Conservation (phyloP, 2,888 invertebrate genomes). For the Caenorhabditis sp. region DNA sequence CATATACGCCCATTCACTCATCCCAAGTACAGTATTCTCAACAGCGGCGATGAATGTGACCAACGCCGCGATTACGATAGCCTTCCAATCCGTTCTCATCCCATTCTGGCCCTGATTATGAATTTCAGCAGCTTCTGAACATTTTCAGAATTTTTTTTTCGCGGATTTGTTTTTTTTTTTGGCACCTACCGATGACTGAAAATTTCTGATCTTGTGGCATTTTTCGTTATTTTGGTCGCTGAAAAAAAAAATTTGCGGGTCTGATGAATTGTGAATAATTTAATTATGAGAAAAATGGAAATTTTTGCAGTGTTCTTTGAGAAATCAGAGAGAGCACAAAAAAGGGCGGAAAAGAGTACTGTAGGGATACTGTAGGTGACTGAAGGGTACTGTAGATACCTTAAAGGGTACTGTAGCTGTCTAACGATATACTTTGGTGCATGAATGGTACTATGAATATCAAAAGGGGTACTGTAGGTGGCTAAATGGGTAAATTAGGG, state of each 20-base stretch:
- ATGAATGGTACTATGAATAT: too few species aligned
- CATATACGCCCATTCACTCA: constrained; percentile 57
- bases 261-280: neutral
- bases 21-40: constrained; percentile 52
- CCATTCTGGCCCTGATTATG: too few species aligned
- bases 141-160: neutral
- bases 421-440: too few species aligned
- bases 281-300: neutral
- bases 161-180: neutral
- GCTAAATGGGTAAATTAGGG: too few species aligned
- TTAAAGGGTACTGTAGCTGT: too few species aligned
- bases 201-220: neutral
- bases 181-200: neutral
- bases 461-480: too few species aligned
- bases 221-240: neutral
- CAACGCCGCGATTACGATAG: constrained; percentile 34
- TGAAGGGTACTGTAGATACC: too few species aligned
- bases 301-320: too few species aligned
- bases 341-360: too few species aligned
- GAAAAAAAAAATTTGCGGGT: neutral
- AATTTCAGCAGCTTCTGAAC: neutral
- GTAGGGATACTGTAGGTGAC: too few species aligned
- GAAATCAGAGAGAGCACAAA: too few species aligned
- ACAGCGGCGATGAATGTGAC: constrained; percentile 50
- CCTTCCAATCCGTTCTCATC: constrained; percentile 17